These are phyloP conservation scores for Drosophila micromelanica DNA, from an alignment of 1,140 invertebrate species.

Conservation along the genomic window DNA sequence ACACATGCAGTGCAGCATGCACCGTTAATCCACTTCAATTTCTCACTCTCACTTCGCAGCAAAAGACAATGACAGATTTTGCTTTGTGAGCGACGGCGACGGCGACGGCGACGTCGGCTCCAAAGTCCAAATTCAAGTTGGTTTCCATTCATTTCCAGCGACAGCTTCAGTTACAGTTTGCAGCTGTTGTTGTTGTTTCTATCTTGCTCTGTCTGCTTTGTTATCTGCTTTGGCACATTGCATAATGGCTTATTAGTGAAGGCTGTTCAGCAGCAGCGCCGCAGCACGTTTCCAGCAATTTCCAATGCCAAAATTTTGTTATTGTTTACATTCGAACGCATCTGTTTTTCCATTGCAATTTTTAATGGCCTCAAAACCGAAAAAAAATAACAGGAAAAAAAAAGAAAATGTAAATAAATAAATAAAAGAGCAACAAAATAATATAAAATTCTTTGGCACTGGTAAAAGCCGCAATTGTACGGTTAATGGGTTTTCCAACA, in stretches of 20 bases:
- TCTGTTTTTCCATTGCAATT: slow-evolving; percentile 40
- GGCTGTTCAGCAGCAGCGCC: slow-evolving; percentile 56
- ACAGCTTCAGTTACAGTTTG: slow-evolving; percentile 42
- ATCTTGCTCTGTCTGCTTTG: slow-evolving; percentile 35
- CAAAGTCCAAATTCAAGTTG: slow-evolving; percentile 44
- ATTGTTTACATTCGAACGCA: slow-evolving; percentile 38
- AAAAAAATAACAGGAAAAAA: not conserved
- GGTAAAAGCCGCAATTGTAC: slow-evolving; percentile 6
- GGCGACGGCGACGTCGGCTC: not conserved
- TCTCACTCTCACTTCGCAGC: slow-evolving; percentile 1
- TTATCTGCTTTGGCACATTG: slow-evolving; percentile 70
- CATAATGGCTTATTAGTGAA: slow-evolving; percentile 80
- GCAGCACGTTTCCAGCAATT: slow-evolving; percentile 60
- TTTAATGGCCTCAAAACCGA: slow-evolving; percentile 20
- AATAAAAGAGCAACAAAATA: slow-evolving; percentile 2
- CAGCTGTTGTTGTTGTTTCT: slow-evolving; percentile 33
- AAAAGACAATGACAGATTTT: not conserved
- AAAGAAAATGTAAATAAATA: not conserved
- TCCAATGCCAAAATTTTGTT: slow-evolving; percentile 64
- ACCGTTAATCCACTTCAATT: slow-evolving; percentile 13
- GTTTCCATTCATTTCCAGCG: slow-evolving; percentile 38
- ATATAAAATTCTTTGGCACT: slow-evolving; percentile 13
- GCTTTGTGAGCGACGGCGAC: not conserved
- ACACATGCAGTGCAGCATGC: not conserved
- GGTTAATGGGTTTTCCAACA: not conserved